Conservation (phyloP, 2,888 invertebrate species). For the Tanypteryx hageni region DNA sequence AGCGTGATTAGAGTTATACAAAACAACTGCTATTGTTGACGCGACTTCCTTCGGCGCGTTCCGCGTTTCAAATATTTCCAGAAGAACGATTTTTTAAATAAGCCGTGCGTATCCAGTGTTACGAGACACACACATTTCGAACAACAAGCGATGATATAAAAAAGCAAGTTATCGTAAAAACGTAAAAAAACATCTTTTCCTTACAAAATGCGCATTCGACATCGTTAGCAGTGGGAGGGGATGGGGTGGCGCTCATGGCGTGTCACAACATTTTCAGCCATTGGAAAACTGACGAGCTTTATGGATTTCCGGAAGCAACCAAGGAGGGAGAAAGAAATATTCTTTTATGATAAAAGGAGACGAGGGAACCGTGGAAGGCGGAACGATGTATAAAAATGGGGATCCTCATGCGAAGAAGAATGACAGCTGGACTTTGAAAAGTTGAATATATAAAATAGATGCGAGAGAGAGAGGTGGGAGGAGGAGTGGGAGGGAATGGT, state of each 20-base stretch:
- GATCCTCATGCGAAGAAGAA: constrained; percentile 58
- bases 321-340: constrained; percentile 42
- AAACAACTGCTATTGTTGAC: not conserved
- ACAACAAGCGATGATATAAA: constrained; percentile 47
- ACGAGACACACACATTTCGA: not conserved
- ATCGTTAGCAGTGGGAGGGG: constrained; percentile 46
- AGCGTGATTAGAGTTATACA: constrained; percentile 12
- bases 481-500: not conserved
- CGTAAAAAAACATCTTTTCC: constrained; percentile 35
- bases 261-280: constrained; percentile 64
- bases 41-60: not conserved
- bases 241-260: constrained; percentile 27
- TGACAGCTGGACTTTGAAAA: constrained; percentile 64
- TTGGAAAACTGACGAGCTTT: constrained; percentile 63
- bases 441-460: constrained; percentile 58
- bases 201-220: constrained; percentile 61
- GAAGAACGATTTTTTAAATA: constrained; percentile 27
- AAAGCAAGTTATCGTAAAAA: constrained; percentile 56
- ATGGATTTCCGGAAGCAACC: constrained; percentile 61
- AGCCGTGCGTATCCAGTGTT: constrained; percentile 35
- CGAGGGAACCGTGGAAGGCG: not conserved
- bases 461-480: not conserved
- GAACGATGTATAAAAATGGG: constrained; percentile 58
- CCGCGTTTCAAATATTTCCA: constrained; percentile 54
- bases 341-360: constrained; percentile 48